phyloP scores from a whole-genome alignment of 2,797 vertebrate species.

The Astyanax mexicanus region DNA sequence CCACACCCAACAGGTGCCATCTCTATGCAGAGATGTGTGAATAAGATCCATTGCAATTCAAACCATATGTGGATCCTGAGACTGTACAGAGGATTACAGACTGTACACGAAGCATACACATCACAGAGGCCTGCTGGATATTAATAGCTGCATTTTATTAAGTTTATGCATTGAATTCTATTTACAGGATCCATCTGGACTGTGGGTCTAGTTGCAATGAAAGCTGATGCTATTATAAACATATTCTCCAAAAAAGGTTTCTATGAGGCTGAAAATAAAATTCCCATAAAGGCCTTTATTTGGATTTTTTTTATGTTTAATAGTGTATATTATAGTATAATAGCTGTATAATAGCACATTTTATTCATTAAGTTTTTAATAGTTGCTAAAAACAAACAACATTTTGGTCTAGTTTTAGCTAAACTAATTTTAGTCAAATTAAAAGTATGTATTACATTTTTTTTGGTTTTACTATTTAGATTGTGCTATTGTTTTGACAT shows the following conservation, averaged over 20 bases:
- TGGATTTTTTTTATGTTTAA: no score
- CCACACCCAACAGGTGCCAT: background rate
- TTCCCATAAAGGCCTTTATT: no score
- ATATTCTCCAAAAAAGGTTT: background rate
- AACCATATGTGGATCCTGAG: background rate
- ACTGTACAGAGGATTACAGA: background rate
- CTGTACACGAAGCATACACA: constrained; percentile 7
- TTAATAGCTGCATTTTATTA: background rate
- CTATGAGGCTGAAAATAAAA: no score
- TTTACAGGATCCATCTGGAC: background rate
- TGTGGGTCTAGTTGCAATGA: background rate
- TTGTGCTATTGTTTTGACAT: no score
- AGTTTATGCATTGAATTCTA: background rate
- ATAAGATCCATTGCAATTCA: background rate
- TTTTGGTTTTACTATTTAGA: no score
- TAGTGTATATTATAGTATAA: no score
- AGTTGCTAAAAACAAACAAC: no score
- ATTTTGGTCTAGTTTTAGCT: no score
- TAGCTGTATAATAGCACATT: no score
- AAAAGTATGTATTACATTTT: no score
- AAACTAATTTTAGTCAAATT: no score
- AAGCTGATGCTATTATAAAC: background rate
- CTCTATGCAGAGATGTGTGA: background rate
- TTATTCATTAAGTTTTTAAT: no score
- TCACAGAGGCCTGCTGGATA: background rate